Evolutionary conservation across 2,797 vertebrate genomes (phyloP).

Genomic region (Discoglossus pictus): DNA sequence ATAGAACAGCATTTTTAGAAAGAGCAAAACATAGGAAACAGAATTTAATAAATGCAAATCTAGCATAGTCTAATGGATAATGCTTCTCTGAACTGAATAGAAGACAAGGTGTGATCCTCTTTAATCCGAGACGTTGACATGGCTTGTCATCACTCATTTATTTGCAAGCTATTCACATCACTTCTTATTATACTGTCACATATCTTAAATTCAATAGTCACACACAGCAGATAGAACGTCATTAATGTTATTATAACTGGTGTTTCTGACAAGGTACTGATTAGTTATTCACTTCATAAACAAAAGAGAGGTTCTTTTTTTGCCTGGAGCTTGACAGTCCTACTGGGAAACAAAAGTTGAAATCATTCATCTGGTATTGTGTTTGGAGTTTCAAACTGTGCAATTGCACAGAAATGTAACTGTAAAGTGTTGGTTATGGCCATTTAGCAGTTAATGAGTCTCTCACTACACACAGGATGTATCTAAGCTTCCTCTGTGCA

Average conservation of each 20-base stretch:
- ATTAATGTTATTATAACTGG: constrained; percentile 56
- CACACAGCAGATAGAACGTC: constrained; percentile 58
- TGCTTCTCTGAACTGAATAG: constrained; percentile 13
- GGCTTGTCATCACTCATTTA: constrained; percentile 45
- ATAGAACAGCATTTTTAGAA: not conserved
- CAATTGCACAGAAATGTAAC: constrained; percentile 46
- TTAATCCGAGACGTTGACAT: constrained; percentile 16
- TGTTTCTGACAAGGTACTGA: constrained; percentile 56
- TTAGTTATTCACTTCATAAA: constrained; percentile 62
- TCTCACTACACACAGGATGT: constrained; percentile 53
- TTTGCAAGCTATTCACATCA: constrained; percentile 44
- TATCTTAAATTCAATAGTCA: constrained; percentile 55
- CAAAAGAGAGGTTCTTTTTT: constrained; percentile 57
- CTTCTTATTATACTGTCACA: constrained; percentile 47
- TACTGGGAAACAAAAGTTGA: constrained; percentile 51
- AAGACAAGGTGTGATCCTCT: constrained; percentile 42
- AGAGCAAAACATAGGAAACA: not conserved
- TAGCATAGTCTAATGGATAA: constrained; percentile 10
- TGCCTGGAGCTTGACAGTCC: constrained; percentile 54
- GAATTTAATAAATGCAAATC: constrained; percentile 10
- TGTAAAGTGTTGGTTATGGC: constrained; percentile 41
- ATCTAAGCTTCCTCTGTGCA: constrained; percentile 50
- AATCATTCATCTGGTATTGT: constrained; percentile 50
- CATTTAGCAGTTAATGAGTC: constrained; percentile 58
- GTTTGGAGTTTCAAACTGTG: constrained; percentile 53